Conservation (phyloP, 2,113 vertebrate genomes). For the Gadus chalcogrammus region DNA sequence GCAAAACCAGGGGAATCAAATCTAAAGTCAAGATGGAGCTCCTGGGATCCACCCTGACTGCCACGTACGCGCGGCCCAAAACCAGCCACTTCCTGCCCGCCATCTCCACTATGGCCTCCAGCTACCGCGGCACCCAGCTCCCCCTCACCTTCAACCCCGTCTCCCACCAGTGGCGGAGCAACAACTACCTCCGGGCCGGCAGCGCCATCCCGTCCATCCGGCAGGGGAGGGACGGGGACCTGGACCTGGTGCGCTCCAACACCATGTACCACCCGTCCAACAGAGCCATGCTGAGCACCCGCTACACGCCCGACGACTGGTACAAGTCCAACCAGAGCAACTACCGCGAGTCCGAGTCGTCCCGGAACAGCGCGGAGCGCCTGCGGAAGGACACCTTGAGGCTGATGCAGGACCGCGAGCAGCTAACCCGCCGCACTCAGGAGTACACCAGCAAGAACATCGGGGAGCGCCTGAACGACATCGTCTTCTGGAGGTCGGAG, state of each 20-base stretch:
- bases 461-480: slow-evolving; percentile 83
- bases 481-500: slow-evolving; percentile 89
- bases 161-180: slow-evolving; percentile 79
- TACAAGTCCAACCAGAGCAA: slow-evolving; percentile 82
- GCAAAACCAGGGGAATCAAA: no score
- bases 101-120: slow-evolving; percentile 79
- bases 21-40: slow-evolving; percentile 72
- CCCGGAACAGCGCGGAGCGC: slow-evolving; percentile 80
- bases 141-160: slow-evolving; percentile 64
- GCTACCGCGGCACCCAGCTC: slow-evolving; percentile 76
- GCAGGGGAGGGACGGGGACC: slow-evolving; percentile 57
- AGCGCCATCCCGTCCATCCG: slow-evolving; percentile 62
- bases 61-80: slow-evolving; percentile 75
- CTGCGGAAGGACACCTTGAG: slow-evolving; percentile 80
- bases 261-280: slow-evolving; percentile 81
- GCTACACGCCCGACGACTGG: slow-evolving; percentile 88
- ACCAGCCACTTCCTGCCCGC: slow-evolving; percentile 81
- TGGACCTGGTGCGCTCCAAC: slow-evolving; percentile 72
- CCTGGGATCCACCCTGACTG: slow-evolving; percentile 75
- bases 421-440: slow-evolving; percentile 79
- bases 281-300: slow-evolving; percentile 72
- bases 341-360: slow-evolving; percentile 80
- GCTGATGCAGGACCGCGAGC: slow-evolving; percentile 85
- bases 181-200: slow-evolving; percentile 73
- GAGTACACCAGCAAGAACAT: slow-evolving; percentile 80